Evolutionary conservation across 1,140 invertebrate species (phyloP).

Genomic region (Diorhabda elongata): DNA sequence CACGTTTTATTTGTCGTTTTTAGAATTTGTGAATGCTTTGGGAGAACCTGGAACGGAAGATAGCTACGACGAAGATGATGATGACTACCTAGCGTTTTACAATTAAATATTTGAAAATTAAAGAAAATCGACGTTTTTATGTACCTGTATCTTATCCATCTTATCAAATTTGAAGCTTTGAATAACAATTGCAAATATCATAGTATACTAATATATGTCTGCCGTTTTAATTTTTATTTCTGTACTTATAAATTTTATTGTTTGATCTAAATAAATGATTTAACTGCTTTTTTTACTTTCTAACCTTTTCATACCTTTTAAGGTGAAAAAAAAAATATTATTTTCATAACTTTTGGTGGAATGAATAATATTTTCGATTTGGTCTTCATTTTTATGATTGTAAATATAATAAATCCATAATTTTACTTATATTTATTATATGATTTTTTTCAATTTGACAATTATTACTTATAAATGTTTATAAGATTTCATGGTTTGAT

Average conservation of each 20-base stretch:
- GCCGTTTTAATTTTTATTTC: background rate
- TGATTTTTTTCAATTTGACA: too few relatives aligned
- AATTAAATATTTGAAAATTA: background rate
- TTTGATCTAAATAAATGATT: too few relatives aligned
- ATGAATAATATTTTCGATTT: too few relatives aligned
- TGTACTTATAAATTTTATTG: background rate
- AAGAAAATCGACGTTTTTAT: background rate
- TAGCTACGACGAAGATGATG: constrained; percentile 74
- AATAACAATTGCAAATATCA: background rate
- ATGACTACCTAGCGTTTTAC: constrained; percentile 49
- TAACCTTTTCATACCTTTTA: too few relatives aligned
- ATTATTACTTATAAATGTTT: too few relatives aligned
- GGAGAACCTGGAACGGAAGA: constrained; percentile 73
- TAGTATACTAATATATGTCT: background rate
- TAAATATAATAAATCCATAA: too few relatives aligned
- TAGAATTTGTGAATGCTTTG: constrained; percentile 80
- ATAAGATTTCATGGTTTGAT: too few relatives aligned
- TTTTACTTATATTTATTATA: too few relatives aligned
- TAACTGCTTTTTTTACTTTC: too few relatives aligned
- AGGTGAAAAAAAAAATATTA: too few relatives aligned
- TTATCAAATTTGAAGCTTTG: background rate
- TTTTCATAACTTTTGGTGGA: too few relatives aligned
- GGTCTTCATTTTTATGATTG: too few relatives aligned
- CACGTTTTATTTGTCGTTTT: constrained; percentile 30
- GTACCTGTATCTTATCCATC: background rate